Base-by-base conservation (phyloP, 2,797 vertebrate species). In the Nyctibius grandis region DNA sequence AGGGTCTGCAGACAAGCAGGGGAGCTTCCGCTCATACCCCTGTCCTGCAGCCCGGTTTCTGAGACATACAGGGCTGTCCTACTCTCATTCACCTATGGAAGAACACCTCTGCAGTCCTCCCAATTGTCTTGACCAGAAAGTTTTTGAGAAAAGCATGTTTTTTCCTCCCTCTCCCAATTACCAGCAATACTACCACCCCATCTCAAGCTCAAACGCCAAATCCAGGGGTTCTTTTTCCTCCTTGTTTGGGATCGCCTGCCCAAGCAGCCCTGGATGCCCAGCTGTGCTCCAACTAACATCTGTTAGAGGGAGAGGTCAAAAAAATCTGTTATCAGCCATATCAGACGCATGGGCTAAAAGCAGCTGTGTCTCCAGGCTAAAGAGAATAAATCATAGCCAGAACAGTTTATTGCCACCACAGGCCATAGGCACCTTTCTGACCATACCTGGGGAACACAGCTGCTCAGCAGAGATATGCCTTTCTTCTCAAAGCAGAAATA, bases 61-160 rank as follows among this genome's bases (percentile, higher is more conserved):
- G 40, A 67, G 44, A 59, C 0, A 1, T 21, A 54, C 0, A 0
- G 20, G 44, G 6, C 13, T 57, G 29, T n/a, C 53, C 34, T 26
- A 42, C 12, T 48, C 8, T 13, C 19, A 38, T 4, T 85, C 22
- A 67, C n/a, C 6, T 17, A n/a, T 0, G 3, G 59, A 78, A 87
- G 65, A 79, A 11, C 2, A 9, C 12, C 45, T 38, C 25, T 80
- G 47, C 15, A 50, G 51, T 18, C 34, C 34, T 57, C n/a, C 3
- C 14, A 63, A 4, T 1, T 25, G 9, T 44, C 85, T 16, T 17
- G 28, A 51, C 9, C 3, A 19, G 33, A 77, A 89, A 67, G 18
- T 15, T 83, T 70, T 56, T 1, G 5, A 53, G n/a, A 78, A 72
- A 81, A 61, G 14, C 4, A 2, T 3, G 5, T 6, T 22, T 82